Conservation (phyloP, 2,888 invertebrate genomes). For the Kryphioiulus occultus region DNA sequence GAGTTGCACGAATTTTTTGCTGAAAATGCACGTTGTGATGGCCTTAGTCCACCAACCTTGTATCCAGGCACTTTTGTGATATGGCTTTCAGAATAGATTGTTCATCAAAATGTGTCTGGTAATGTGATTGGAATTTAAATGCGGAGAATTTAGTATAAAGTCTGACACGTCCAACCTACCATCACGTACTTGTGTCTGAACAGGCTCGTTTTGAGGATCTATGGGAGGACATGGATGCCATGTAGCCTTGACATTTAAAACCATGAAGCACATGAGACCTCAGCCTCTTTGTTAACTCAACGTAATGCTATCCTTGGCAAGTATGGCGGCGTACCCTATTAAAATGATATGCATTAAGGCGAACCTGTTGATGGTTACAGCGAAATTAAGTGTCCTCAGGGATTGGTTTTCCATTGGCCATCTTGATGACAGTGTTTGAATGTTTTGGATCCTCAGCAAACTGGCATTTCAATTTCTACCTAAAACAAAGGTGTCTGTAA, state of each 20-base stretch:
- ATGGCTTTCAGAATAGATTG: neutral
- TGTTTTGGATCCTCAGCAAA: neutral
- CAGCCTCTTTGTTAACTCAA: neutral
- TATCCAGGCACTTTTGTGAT: neutral
- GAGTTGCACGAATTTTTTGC: neutral
- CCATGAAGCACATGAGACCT: neutral
- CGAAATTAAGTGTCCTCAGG: no score
- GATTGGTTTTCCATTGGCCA: no score
- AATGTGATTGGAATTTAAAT: conserved; percentile 30
- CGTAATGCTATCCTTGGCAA: neutral
- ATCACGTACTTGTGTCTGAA: conserved; percentile 3
- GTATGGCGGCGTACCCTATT: conserved; percentile 12
- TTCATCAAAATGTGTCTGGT: neutral
- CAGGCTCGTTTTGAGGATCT: neutral
- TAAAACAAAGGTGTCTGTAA: neutral
- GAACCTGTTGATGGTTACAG: neutral
- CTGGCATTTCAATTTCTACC: neutral
- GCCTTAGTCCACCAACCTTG: neutral
- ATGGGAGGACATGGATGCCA: conserved; percentile 1
- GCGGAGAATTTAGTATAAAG: neutral
- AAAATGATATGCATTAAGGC: neutral
- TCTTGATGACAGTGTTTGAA: no score
- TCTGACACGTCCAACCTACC: neutral
- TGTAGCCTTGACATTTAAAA: conserved; percentile 33
- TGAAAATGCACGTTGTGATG: neutral